Conservation (phyloP, 2,888 invertebrate species). For the Axea sp. region DNA sequence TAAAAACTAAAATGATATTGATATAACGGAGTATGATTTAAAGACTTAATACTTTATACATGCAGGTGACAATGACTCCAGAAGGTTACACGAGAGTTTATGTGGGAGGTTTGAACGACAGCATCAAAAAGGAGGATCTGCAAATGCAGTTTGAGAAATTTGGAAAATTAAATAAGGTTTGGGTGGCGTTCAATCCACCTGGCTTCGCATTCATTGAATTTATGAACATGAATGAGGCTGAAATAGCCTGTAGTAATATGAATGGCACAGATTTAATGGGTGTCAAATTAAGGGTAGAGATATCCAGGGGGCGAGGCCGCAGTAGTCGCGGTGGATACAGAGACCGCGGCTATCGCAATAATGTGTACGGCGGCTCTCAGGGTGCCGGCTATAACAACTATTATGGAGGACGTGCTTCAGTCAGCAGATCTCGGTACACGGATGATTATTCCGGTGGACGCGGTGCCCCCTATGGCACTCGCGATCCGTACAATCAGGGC, state of each 20-base stretch:
- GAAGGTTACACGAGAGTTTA: constrained; percentile 87
- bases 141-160: constrained; percentile 95
- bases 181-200: constrained; percentile 96
- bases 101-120: constrained; percentile 93
- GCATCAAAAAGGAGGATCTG: constrained; percentile 94
- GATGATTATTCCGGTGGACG: constrained; percentile 77
- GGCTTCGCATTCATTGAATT: constrained; percentile 97
- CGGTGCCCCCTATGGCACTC: constrained; percentile 75
- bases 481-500: constrained; percentile 75
- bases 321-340: constrained; percentile 84
- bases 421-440: constrained; percentile 78
- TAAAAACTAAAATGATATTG: too few species aligned
- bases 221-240: constrained; percentile 92
- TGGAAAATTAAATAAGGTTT: constrained; percentile 94
- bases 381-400: constrained; percentile 80
- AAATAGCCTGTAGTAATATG: constrained; percentile 92
- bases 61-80: constrained; percentile 74
- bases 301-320: constrained; percentile 89
- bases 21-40: constrained; percentile 21
- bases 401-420: constrained; percentile 80
- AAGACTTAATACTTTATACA: constrained; percentile 60
- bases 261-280: constrained; percentile 94
- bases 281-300: constrained; percentile 92
- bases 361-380: constrained; percentile 78
- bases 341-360: constrained; percentile 79